Evolutionary conservation across 2,888 invertebrate genomes (phyloP).

Genomic region (Halictus ligatus): DNA sequence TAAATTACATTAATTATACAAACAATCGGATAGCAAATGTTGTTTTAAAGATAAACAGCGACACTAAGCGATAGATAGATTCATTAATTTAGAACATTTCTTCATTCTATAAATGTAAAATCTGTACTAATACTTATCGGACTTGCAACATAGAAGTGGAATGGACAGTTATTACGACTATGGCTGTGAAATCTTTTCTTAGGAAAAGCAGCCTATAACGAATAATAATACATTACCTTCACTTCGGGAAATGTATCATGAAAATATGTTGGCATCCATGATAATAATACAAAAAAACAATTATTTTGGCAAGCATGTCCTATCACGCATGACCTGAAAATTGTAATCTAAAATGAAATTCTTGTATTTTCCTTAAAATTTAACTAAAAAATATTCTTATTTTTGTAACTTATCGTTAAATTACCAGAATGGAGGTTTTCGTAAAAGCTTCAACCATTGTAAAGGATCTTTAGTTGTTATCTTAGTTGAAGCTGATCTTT

Average conservation of each 20-base stretch:
- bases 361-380: slow-evolving; percentile 5
- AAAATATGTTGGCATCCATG: slow-evolving; percentile 91
- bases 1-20: not conserved
- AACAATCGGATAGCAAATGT: slow-evolving; percentile 2
- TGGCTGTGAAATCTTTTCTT: not conserved
- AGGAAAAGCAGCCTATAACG: not conserved
- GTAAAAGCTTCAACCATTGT: slow-evolving; percentile 87
- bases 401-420: slow-evolving; percentile 27
- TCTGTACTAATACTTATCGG: not conserved
- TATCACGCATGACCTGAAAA: slow-evolving; percentile 87
- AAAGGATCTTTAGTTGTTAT: slow-evolving; percentile 79
- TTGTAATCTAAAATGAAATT: slow-evolving; percentile 24
- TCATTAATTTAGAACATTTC: not conserved
- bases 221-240: slow-evolving; percentile 81
- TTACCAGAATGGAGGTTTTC: slow-evolving; percentile 87
- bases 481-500: slow-evolving; percentile 67
- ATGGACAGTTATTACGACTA: not conserved
- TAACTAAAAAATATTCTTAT: slow-evolving; percentile 6
- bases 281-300: slow-evolving; percentile 89
- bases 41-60: not conserved
- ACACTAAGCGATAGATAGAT: not conserved
- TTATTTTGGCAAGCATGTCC: slow-evolving; percentile 91
- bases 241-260: slow-evolving; percentile 89
- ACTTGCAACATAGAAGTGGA: not conserved
- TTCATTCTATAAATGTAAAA: no score